These are phyloP conservation scores for Drosophila maculinotata DNA, from an alignment of 2,888 invertebrate genomes.

Conservation along the genomic window DNA sequence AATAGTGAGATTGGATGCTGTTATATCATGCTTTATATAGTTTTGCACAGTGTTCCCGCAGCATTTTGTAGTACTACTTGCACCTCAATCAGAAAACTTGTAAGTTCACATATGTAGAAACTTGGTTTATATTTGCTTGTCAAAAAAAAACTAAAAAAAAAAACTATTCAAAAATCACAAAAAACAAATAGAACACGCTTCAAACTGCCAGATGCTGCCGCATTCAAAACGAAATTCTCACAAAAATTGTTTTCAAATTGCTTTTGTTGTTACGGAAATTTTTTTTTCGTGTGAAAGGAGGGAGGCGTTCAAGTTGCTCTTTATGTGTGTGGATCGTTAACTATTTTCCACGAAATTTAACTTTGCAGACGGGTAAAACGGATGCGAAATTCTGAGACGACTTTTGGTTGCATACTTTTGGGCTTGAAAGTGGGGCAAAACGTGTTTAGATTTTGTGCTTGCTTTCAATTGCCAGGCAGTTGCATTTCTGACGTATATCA, in stretches of 20 bases:
- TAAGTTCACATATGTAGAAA: not conserved
- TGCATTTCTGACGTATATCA: conserved; percentile 32
- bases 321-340: conserved; percentile 25
- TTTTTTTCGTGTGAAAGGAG: not conserved
- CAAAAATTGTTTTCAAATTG: conserved; percentile 55
- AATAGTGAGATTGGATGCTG: too few species aligned
- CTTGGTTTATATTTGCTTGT: not conserved
- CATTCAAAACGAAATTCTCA: conserved; percentile 6
- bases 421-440: conserved; percentile 37
- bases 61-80: not conserved
- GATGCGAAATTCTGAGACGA: too few species aligned
- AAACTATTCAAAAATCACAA: conserved; percentile 1
- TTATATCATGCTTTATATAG: too few species aligned
- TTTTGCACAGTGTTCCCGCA: too few species aligned
- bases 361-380: too few species aligned
- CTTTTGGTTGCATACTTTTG: conserved; percentile 61
- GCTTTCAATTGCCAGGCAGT: conserved; percentile 22
- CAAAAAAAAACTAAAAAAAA: conserved; percentile 1
- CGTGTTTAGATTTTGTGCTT: conserved; percentile 8
- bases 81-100: not conserved
- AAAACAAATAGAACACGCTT: conserved; percentile 1
- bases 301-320: conserved; percentile 1
- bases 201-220: too few species aligned
- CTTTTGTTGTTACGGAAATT: conserved; percentile 54
- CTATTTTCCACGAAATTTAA: conserved; percentile 43